Conservation (phyloP, 2,113 vertebrate species). For the Tautogolabrus adspersus region DNA sequence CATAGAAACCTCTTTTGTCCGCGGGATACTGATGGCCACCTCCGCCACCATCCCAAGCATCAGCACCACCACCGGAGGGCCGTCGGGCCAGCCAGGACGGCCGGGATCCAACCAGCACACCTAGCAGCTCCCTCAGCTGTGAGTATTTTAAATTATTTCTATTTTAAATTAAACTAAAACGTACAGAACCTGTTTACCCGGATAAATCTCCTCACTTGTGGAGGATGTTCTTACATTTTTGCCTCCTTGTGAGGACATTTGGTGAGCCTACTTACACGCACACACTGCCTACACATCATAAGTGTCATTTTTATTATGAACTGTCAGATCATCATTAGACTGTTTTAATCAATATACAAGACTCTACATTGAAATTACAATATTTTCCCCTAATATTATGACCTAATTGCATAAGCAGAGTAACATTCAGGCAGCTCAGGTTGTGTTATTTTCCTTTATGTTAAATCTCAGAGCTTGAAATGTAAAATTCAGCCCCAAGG, state of each 20-base stretch:
- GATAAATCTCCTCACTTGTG: not conserved
- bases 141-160: not conserved
- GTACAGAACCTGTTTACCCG: not conserved
- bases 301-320: slow-evolving; percentile 31
- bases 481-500: slow-evolving; percentile 4
- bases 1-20: slow-evolving; percentile 14
- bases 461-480: not conserved
- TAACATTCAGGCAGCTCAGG: not conserved
- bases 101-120: slow-evolving; percentile 48
- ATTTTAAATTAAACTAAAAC: not conserved
- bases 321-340: not conserved
- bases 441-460: not conserved
- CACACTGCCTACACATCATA: not conserved
- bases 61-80: slow-evolving; percentile 62
- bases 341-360: not conserved
- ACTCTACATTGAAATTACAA: not conserved
- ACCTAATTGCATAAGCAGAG: not conserved
- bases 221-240: not conserved
- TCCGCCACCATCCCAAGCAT: slow-evolving; percentile 44
- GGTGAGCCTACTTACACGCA: not conserved
- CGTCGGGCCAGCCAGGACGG: slow-evolving; percentile 52
- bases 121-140: slow-evolving; percentile 37
- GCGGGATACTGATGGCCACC: slow-evolving; percentile 57
- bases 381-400: too few species aligned
- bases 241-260: slow-evolving; percentile 25